Conservation (phyloP, 2,888 invertebrate genomes). For the Leistus spinibarbis region DNA sequence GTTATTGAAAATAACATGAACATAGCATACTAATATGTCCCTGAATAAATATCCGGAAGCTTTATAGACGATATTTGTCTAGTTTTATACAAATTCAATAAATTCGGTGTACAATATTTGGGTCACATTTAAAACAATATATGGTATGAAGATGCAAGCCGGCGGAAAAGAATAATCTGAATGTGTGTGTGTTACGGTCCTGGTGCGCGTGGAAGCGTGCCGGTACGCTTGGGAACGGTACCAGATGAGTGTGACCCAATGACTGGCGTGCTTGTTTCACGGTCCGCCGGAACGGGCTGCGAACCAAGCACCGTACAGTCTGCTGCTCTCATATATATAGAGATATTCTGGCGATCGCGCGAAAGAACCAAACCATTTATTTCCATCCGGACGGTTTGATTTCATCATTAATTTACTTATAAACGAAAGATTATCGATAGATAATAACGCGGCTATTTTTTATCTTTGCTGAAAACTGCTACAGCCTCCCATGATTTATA, state of each 20-base stretch:
- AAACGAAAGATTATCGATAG: constrained; percentile 36
- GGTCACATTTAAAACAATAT: too few species aligned
- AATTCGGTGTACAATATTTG: too few species aligned
- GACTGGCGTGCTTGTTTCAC: constrained; percentile 35
- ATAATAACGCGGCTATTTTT: constrained; percentile 19
- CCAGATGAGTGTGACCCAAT: constrained; percentile 20
- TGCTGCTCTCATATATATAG: neutral
- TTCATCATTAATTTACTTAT: constrained; percentile 39
- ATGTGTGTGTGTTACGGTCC: neutral
- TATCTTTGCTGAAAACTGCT: neutral
- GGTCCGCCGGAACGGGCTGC: constrained; percentile 27
- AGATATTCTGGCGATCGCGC: constrained; percentile 7
- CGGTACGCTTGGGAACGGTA: constrained; percentile 11
- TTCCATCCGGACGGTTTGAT: constrained; percentile 34
- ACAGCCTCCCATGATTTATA: constrained; percentile 24
- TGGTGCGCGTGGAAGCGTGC: constrained; percentile 8
- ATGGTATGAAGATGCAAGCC: too few species aligned
- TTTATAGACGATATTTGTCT: too few species aligned
- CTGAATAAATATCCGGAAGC: too few species aligned
- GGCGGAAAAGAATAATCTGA: too few species aligned
- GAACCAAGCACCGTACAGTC: neutral
- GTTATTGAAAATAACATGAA: too few species aligned
- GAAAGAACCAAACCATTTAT: constrained; percentile 29
- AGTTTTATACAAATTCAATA: too few species aligned
- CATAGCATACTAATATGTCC: too few species aligned